Percentiles rank a stretch among this genome's conserved stretches.
These are phyloP conservation scores for Trididemnum miniatum DNA, from an alignment of 23 tunicate genomes.

Conservation along the genomic window DNA sequence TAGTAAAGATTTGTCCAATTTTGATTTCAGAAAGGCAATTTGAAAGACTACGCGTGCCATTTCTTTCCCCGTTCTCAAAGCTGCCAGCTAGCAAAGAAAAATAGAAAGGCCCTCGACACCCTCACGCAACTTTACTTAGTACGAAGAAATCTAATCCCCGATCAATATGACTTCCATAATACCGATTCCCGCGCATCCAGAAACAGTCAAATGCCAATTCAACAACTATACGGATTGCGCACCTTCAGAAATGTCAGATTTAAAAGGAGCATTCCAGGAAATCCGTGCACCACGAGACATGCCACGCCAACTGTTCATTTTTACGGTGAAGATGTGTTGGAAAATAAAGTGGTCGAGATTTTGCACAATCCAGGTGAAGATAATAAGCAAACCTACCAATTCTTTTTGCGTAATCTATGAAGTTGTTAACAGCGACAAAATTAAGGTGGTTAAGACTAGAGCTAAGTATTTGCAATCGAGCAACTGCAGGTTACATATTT, in stretches of 20 bases:
- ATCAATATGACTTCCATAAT: not conserved
- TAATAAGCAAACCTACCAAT: not conserved
- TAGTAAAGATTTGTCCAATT: no score
- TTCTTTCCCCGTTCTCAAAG: not conserved
- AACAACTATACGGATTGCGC: not conserved
- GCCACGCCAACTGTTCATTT: not conserved
- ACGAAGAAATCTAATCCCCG: not conserved
- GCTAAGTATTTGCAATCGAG: no score
- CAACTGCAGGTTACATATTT: no score
- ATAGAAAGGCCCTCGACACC: not conserved
- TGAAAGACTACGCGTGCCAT: not conserved
- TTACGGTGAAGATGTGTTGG: constrained; percentile 23
- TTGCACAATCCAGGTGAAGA: constrained; percentile 51
- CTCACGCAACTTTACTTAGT: not conserved
- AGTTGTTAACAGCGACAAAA: no score
- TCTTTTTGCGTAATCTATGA: not conserved
- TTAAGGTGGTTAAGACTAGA: no score
- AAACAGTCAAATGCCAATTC: not conserved
- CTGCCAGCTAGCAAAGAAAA: constrained; percentile 9
- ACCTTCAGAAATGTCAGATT: not conserved
- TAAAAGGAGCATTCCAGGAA: constrained; percentile 21
- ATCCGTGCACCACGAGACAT: constrained; percentile 21
- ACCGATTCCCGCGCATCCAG: no score
- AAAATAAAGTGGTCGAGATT: constrained; percentile 43
- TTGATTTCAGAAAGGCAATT: not conserved